Evolutionary conservation across 1,140 invertebrate genomes (phyloP), one percentile per base, ranked within the genome.

Genomic region (Belonocnema kinseyi): DNA sequence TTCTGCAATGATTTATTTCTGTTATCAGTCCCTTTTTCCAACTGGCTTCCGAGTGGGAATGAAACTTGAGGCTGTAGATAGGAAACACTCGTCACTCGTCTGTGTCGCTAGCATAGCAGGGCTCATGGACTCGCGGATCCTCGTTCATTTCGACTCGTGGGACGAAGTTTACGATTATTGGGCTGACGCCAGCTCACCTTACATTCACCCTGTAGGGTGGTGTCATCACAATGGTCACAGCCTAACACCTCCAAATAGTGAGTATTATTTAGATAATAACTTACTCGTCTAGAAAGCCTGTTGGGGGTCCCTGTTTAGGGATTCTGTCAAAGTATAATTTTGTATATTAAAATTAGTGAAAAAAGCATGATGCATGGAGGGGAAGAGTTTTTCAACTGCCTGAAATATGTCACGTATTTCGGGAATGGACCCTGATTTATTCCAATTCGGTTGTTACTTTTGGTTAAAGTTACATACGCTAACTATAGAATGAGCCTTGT

Each of bases 101-200:
- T 97, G 97, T 87, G 97, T 98, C n/a, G 97, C 97, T 2, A 96
- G 96, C 33, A 94, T 98, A 13, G 93, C 94, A 58, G 96, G 97
- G 86, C 94, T 97, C 74, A 93, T 98, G 90, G 96, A 97, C 82
- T 94, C 95, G 82, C 92, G 97, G 50, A 94, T 99, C 84, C 94
- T 98, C 3, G 94, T 99, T 70, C 97, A 98, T 90, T 99, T 99
- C 92, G 98, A 99, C 92, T 97, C 96, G 82, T 99, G 97, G 97
- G 96, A 97, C 86, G 95, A 97, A 86, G 94, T 95, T 81, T 99
- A 98, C 88, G 98, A 99, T 92, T 98, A 97, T 88, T 99, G 98
- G 98, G 94, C 96, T 66, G 95, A 98, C 86, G 94, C 95, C 0
- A 95, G 94, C 51, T 98, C 97, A 0, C 97, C 97, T 0, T 97